phyloP scores from a whole-genome alignment of 2,113 vertebrate genomes.

The Nibea albiflora region DNA sequence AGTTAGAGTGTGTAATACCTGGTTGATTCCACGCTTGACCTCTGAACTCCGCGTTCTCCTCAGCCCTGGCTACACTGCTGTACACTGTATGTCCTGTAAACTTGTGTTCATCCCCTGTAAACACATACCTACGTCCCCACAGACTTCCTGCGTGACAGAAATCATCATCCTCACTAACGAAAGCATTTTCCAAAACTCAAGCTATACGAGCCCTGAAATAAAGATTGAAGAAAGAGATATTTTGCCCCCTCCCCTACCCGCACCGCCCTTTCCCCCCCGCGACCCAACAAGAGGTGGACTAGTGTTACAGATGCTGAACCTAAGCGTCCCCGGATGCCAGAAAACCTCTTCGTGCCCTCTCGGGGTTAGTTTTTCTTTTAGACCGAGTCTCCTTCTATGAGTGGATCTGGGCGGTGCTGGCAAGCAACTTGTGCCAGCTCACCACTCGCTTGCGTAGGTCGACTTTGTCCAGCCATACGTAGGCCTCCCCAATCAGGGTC shows the following conservation, averaged over 20 bases:
- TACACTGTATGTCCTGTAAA: constrained; percentile 72
- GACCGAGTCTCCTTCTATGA: constrained; percentile 70
- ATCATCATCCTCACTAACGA: background rate
- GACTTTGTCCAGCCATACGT: constrained; percentile 99
- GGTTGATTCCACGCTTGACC: constrained; percentile 71
- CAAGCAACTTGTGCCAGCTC: constrained; percentile 99
- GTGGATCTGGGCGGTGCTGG: constrained; percentile 93
- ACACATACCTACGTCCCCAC: constrained; percentile 40
- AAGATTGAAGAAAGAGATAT: constrained; percentile 36
- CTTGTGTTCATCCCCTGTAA: constrained; percentile 69
- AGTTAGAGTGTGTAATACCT: constrained; percentile 75
- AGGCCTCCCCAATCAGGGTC: constrained; percentile 98
- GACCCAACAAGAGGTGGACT: constrained; percentile 6
- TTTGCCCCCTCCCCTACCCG: background rate
- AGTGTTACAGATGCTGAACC: constrained; percentile 37
- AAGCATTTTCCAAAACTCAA: constrained; percentile 25
- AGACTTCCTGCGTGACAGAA: constrained; percentile 17
- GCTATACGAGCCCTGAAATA: constrained; percentile 42
- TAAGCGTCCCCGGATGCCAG: constrained; percentile 8
- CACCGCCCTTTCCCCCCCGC: background rate
- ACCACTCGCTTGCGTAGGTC: constrained; percentile 97
- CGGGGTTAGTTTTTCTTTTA: background rate
- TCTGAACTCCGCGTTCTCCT: constrained; percentile 47
- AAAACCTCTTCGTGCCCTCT: constrained; percentile 12
- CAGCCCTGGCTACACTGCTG: constrained; percentile 43